These are phyloP conservation scores for Drosophila auraria DNA, from an alignment of 1,140 invertebrate species.

Conservation along the genomic window DNA sequence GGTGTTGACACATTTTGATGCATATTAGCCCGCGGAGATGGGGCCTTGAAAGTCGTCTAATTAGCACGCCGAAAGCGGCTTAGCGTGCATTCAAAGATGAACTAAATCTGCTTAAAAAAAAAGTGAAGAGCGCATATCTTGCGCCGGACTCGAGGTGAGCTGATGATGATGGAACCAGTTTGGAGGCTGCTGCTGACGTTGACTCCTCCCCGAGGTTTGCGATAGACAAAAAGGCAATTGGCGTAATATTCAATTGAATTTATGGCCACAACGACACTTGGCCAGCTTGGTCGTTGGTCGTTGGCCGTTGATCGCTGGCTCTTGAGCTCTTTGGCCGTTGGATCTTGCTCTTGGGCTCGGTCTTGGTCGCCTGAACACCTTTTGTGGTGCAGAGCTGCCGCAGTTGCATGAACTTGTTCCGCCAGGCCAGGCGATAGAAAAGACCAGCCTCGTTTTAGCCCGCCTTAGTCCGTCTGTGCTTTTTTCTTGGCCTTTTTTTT, in stretches of 20 bases:
- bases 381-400: slow-evolving; percentile 55
- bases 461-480: slow-evolving; percentile 3
- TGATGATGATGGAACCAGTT: slow-evolving; percentile 57
- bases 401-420: slow-evolving; percentile 80
- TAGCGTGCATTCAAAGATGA: slow-evolving; percentile 65
- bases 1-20: slow-evolving; percentile 83
- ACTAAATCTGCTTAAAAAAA: slow-evolving; percentile 66
- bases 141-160: not conserved
- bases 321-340: slow-evolving; percentile 19
- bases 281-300: slow-evolving; percentile 47
- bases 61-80: slow-evolving; percentile 78
- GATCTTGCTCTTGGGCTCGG: slow-evolving; percentile 39
- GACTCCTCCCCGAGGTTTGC: slow-evolving; percentile 67
- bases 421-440: slow-evolving; percentile 68
- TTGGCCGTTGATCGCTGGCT: slow-evolving; percentile 23
- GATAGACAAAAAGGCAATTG: slow-evolving; percentile 84
- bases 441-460: slow-evolving; percentile 49
- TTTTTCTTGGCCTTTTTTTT: slow-evolving; percentile 20
- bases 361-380: slow-evolving; percentile 61
- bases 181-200: slow-evolving; percentile 25
- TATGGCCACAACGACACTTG: slow-evolving; percentile 84
- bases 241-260: slow-evolving; percentile 85
- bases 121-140: slow-evolving; percentile 21
- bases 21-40: slow-evolving; percentile 63
- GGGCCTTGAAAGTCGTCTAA: slow-evolving; percentile 73